Conservation (phyloP, 2,797 vertebrate species). For the Chrosomus eos region DNA sequence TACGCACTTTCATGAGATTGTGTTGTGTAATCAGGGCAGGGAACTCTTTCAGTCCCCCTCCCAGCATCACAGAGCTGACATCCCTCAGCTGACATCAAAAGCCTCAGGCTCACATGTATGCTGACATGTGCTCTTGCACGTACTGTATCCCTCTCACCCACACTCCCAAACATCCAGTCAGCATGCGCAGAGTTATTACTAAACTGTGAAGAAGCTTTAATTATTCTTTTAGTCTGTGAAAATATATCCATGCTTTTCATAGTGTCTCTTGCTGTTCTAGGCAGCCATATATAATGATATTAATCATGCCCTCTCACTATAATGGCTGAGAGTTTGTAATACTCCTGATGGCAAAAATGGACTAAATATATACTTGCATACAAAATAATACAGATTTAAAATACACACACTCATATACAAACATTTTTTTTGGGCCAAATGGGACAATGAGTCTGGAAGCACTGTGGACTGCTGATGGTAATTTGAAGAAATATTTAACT, state of each 20-base stretch:
- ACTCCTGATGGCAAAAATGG: neutral
- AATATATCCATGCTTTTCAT: slow-evolving; percentile 9
- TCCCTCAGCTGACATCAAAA: slow-evolving; percentile 32
- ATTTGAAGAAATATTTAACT: neutral
- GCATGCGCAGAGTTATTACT: neutral
- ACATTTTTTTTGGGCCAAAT: neutral
- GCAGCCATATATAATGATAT: neutral
- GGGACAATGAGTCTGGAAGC: neutral
- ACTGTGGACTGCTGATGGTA: neutral
- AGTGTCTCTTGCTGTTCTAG: neutral
- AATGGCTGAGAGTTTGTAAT: neutral
- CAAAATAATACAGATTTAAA: neutral
- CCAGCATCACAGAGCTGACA: slow-evolving; percentile 9
- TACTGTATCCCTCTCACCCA: slow-evolving; percentile 3
- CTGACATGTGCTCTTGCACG: slow-evolving; percentile 20
- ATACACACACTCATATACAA: neutral
- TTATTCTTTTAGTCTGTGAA: slow-evolving; percentile 27
- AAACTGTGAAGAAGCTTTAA: slow-evolving; percentile 26
- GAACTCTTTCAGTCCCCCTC: slow-evolving; percentile 11
- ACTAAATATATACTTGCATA: neutral
- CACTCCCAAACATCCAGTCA: neutral
- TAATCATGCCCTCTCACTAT: neutral
- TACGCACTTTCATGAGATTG: too few species aligned
- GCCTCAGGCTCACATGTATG: slow-evolving; percentile 18
- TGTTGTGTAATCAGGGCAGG: slow-evolving; percentile 5